Percentiles rank a stretch among this genome's conserved stretches.
These are phyloP conservation scores for Botia almorhae DNA, from an alignment of 2,797 vertebrate genomes.

Conservation along the genomic window DNA sequence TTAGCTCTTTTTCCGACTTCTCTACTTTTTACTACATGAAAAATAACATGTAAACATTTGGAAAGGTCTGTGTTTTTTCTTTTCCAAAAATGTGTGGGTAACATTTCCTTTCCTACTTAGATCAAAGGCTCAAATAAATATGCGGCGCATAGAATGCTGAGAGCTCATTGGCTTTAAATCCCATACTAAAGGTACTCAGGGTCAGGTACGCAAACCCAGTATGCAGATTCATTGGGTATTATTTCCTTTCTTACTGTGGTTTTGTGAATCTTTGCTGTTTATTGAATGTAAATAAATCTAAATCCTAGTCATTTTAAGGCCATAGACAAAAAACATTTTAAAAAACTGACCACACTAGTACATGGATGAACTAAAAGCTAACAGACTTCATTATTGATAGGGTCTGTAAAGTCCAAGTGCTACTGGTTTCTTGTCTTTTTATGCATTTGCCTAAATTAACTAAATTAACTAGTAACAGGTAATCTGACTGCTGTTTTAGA, in stretches of 20 bases:
- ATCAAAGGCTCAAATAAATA: constrained; percentile 66
- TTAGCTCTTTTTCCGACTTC: constrained; percentile 76
- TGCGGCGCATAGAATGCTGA: constrained; percentile 55
- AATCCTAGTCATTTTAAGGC: not conserved
- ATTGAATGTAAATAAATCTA: constrained; percentile 19
- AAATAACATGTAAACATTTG: constrained; percentile 79
- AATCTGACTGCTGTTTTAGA: constrained; percentile 18
- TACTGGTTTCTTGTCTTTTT: not conserved
- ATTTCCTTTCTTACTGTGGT: constrained; percentile 6
- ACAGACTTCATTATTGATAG: not conserved
- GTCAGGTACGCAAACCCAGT: constrained; percentile 1
- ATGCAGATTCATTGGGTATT: not conserved
- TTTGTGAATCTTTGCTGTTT: constrained; percentile 6
- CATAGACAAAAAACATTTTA: not conserved
- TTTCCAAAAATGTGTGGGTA: constrained; percentile 72
- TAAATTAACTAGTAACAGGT: too few relatives aligned
- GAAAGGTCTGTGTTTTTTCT: constrained; percentile 69
- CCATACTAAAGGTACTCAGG: constrained; percentile 9
- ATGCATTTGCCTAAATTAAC: not conserved
- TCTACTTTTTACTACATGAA: constrained; percentile 67
- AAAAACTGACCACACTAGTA: not conserved
- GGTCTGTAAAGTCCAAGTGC: not conserved
- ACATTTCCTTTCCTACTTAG: constrained; percentile 76
- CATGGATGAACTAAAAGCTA: not conserved
- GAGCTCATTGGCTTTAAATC: constrained; percentile 44